phyloP scores from a whole-genome alignment of 2,888 invertebrate genomes.

The Ligdia adustata region DNA sequence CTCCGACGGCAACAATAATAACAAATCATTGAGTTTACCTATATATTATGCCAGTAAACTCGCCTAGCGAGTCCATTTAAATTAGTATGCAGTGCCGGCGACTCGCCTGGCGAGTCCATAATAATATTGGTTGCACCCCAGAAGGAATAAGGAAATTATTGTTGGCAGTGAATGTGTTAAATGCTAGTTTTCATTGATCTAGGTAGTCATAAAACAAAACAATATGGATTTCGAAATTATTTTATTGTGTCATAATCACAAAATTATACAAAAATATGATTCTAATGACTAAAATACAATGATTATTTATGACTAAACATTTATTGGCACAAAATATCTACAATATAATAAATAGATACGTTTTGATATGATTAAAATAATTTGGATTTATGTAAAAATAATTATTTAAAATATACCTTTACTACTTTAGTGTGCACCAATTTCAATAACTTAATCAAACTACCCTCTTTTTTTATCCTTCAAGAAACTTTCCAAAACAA shows the following conservation, averaged over 20 bases:
- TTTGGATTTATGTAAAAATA: neutral
- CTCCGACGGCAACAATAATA: too few species aligned
- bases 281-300: conserved; percentile 28
- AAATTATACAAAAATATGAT: conserved; percentile 39
- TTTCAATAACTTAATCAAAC: too few species aligned
- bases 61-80: too few species aligned
- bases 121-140: too few species aligned
- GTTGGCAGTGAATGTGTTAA: too few species aligned
- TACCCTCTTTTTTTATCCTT: too few species aligned
- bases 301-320: conserved; percentile 35
- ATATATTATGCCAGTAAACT: too few species aligned
- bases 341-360: conserved; percentile 26
- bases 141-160: too few species aligned
- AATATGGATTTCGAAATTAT: conserved; percentile 7
- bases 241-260: conserved; percentile 29
- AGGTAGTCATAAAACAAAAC: neutral
- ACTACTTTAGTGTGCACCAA: neutral
- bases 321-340: conserved; percentile 43
- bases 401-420: neutral
- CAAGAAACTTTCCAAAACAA: too few species aligned
- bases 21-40: too few species aligned
- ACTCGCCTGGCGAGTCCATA: too few species aligned
- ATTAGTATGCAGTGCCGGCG: too few species aligned
- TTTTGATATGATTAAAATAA: conserved; percentile 7
- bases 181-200: neutral